Evolutionary conservation across 2,888 invertebrate genomes (phyloP).

Genomic region (Chrysotoxum bicinctum): DNA sequence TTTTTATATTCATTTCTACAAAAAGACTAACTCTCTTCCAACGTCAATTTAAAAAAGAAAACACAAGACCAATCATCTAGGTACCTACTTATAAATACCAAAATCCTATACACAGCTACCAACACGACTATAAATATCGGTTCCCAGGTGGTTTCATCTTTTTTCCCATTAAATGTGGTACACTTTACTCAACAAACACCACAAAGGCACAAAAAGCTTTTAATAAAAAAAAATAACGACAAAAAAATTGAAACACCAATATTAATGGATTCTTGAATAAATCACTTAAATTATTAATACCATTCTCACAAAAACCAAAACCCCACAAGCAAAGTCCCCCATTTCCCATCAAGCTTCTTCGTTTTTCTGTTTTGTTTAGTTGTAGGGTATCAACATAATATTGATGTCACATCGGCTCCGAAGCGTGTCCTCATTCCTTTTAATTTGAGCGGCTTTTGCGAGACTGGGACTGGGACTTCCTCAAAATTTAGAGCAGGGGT

Average conservation of each 20-base stretch:
- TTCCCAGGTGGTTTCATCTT: background rate
- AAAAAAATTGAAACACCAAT: constrained; percentile 1
- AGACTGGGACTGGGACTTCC: constrained; percentile 32
- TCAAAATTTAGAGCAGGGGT: background rate
- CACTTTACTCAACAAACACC: background rate
- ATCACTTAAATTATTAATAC: constrained; percentile 67
- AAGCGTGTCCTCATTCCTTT: constrained; percentile 45
- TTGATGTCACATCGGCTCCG: constrained; percentile 54
- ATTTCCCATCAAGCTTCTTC: background rate
- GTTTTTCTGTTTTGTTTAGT: background rate
- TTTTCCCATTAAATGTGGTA: background rate
- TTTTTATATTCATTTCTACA: no score
- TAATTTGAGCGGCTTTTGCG: constrained; percentile 55
- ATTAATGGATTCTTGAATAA: constrained; percentile 48
- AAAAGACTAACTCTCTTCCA: no score
- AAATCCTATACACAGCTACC: no score
- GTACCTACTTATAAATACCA: no score
- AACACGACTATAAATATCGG: background rate
- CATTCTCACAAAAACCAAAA: constrained; percentile 11
- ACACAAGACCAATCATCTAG: no score
- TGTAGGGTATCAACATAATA: constrained; percentile 37
- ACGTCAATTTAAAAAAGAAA: no score
- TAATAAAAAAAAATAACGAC: background rate
- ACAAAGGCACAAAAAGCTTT: constrained; percentile 25
- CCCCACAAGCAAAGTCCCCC: background rate